Evolutionary conservation across 1,140 invertebrate genomes (phyloP), one percentile per base, ranked within the genome.

Genomic region (Ctenoplectra terminalis): DNA sequence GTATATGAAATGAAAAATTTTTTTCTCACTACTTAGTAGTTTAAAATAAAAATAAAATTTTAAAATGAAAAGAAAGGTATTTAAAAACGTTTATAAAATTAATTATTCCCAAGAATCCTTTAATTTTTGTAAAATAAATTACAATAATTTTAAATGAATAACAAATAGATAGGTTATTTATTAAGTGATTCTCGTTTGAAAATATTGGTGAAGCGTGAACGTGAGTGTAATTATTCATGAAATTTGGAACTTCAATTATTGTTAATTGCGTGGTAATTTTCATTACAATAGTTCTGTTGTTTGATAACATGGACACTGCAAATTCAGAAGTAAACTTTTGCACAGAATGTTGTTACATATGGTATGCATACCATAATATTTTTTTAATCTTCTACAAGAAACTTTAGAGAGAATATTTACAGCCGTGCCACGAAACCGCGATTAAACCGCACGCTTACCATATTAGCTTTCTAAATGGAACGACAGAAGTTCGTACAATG

Each of bases 241-340:
- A 37, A 61, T 61, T 61, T 61, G 34, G 13, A 61, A 61, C 60
- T 61, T 34, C 58, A 60, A 60, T 34, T 60, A 34, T 20, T 31
- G 26, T 7, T 2, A 29, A 29, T 60, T 60, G 29, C 58, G 9
- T 15, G 29, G 29, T 31, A 60, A 60, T 60, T 61, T 61, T 61
- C 50, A 11, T 52, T 52, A 15, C 9, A 13, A 23, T 7, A 37
- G 60, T 37, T 37, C 20, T 40, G 23, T 23, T 31, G 34, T 61
- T 61, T 61, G 34, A 61, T 61, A n/a, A 37, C 34, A 7, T 20
- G 58, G 29, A 17, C 15, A 29, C 29, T 3, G 8, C 31, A 37
- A 13, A 23, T 23, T 23, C 17, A 8, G 37, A 61, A 5, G 34
- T 40, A 20, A 37, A 61, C 31, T 60, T 29, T 60, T 0, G 23